Base-by-base conservation (phyloP, 2,888 invertebrate genomes). In the Amitus sp. region DNA sequence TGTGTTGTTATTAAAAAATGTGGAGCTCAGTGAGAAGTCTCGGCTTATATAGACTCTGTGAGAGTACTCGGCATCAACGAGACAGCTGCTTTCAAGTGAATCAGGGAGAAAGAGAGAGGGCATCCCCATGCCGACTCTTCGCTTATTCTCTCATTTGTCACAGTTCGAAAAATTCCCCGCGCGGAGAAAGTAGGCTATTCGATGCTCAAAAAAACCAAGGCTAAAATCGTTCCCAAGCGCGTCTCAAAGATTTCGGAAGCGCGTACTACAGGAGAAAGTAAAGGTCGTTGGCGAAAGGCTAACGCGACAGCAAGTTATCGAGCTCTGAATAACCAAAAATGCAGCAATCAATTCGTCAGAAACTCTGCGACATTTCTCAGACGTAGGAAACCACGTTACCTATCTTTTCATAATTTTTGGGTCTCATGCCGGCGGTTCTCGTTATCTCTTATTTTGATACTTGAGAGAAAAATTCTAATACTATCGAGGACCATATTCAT, bases 151-250 rank as follows among this genome's bases (percentile, higher is more conserved):
- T 47, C 23, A 27, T 73, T 67, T 66, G 66, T 74, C 67, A 69
- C 67, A 37, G 12, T 55, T 67, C 69, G 72, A 73, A 78, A 76
- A 77, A 79, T 78, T 77, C 76, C 75, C 76, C 76, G 74, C 72
- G 70, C 69, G 73, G 81, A 80, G 81, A 82, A 82, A 82, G 81
- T 82, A 82, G 81, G 81, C 77, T 79, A 76, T 59, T 56, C 48
- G 47, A 45, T 55, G 54, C 52, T 48, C 58, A 56, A 54, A 52
- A 53, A 53, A 61, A 49, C 42, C 65, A 65, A 72, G 71, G 75
- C 40, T 47, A 20, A 47, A 61, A 56, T 18, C 20, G 9, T 20
- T 10, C 13, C 3, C 13, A 4, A 9, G 20, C 13, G 34, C 3
- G 10, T 34, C 13, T 7, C 4, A 3, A 17, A 39, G 42, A 19